A percentile compares a stretch with the other conserved stretches of the same genome.
Conservation (phyloP, 2,888 invertebrate genomes). For the Zootermopsis nevadensis region DNA sequence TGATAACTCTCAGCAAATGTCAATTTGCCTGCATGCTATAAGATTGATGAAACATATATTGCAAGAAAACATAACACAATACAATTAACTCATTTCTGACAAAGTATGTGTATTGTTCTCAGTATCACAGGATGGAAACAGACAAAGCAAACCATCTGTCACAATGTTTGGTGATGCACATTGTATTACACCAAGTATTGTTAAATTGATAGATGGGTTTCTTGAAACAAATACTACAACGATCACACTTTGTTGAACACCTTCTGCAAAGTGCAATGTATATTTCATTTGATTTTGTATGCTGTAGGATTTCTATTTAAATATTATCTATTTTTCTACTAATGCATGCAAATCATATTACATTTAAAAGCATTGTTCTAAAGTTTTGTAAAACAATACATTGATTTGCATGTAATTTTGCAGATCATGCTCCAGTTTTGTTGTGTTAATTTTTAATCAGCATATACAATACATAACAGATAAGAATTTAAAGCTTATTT, state of each 20-base stretch:
- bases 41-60: slow-evolving; percentile 48
- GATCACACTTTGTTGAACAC: slow-evolving; percentile 19
- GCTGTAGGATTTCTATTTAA: slow-evolving; percentile 45
- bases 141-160: neutral
- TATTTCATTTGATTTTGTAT: slow-evolving; percentile 49
- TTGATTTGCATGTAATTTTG: slow-evolving; percentile 48
- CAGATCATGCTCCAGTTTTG: slow-evolving; percentile 48
- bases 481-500: slow-evolving; percentile 30
- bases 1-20: slow-evolving; percentile 25
- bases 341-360: slow-evolving; percentile 46
- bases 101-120: neutral
- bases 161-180: slow-evolving; percentile 18
- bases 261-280: slow-evolving; percentile 38
- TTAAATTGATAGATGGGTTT: slow-evolving; percentile 4
- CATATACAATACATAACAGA: slow-evolving; percentile 34
- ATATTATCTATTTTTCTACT: slow-evolving; percentile 45
- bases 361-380: slow-evolving; percentile 45
- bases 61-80: slow-evolving; percentile 26
- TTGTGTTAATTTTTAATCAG: slow-evolving; percentile 41
- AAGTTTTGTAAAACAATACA: slow-evolving; percentile 41
- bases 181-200: slow-evolving; percentile 12
- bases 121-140: neutral
- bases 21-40: slow-evolving; percentile 43
- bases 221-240: neutral
- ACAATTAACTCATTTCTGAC: neutral